Evolutionary conservation across 2,113 vertebrate species (phyloP).

Genomic region (Columba livia): DNA sequence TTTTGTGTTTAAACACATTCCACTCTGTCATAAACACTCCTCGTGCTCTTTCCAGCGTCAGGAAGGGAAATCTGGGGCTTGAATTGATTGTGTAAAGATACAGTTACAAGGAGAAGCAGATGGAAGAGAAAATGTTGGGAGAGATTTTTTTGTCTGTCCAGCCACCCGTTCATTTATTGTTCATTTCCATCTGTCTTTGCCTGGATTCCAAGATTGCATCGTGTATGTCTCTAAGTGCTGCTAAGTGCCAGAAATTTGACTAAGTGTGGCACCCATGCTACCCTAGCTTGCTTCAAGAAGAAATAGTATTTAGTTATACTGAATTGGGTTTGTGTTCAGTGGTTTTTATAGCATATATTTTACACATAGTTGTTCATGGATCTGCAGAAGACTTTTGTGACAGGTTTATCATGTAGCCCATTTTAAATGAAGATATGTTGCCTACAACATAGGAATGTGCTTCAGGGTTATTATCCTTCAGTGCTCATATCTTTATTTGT

Average conservation of each 20-base stretch:
- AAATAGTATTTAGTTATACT: background rate
- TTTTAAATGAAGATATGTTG: background rate
- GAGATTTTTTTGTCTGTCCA: constrained; percentile 28
- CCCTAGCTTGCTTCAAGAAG: background rate
- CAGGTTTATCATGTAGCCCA: background rate
- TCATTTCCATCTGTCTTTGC: constrained; percentile 27
- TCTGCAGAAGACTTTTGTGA: background rate
- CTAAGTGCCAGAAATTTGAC: constrained; percentile 22
- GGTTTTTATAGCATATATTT: background rate
- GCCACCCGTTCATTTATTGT: constrained; percentile 15
- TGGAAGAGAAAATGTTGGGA: background rate
- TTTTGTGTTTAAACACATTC: background rate
- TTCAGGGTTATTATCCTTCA: background rate
- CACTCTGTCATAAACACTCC: background rate
- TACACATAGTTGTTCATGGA: background rate
- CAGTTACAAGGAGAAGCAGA: background rate
- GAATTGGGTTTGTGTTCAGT: background rate
- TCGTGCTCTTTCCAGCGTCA: background rate
- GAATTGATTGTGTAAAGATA: background rate
- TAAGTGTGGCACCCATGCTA: background rate
- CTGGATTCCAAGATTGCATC: constrained; percentile 1
- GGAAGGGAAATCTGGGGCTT: background rate
- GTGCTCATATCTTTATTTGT: background rate
- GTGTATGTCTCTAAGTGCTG: constrained; percentile 2
- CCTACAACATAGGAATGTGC: background rate